Evolutionary conservation across 2,888 invertebrate species (phyloP), one percentile per base, ranked within the genome.

Genomic region (Chaetogeoica ovagalla): DNA sequence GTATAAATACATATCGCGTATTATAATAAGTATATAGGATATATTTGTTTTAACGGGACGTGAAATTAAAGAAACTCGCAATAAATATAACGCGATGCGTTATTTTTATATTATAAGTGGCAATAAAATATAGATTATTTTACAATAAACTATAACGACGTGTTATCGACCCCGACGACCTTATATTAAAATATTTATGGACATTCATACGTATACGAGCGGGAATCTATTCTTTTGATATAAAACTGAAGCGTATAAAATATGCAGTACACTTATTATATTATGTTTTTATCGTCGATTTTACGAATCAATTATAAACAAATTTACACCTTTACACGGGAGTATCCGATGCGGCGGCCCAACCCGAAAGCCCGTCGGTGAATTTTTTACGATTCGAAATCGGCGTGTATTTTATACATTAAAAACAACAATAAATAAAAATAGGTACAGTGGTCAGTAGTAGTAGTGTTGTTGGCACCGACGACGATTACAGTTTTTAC

Each of bases 331-430:
- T 23, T 21, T 65, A 65, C 17, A 7, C 5, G 66, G 19, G 19
- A 17, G 11, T 13, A 13, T 11, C 60, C 13, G 11, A 48, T 48
- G 0, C 9, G 21, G 59, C 57, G 21, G 59, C 57, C 74, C 65
- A 57, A 66, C 65, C 74, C 63, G 57, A 30, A 63, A 75, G 55
- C 57, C 65, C 74, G 74, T 37, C 65, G 52, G 69, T 48, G 9
- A 39, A 11, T 77, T 59, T 30, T 70, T 77, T 70, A 77, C 70
- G 70, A 77, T 77, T 37, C 48, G 17, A 63, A 77, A 70, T 70
- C 69, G 37, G 62, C 11, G 17, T 21, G 37, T 60, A 30, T 30
- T 30, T 30, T 30, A 39, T 43, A 43, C 21, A 48, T 62, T 62
- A 73, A 62, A 48, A 73, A 23, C n/a, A 30, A 39, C 62, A 62